Conservation (phyloP, 2,797 vertebrate species). For the Sandelia bainsii region DNA sequence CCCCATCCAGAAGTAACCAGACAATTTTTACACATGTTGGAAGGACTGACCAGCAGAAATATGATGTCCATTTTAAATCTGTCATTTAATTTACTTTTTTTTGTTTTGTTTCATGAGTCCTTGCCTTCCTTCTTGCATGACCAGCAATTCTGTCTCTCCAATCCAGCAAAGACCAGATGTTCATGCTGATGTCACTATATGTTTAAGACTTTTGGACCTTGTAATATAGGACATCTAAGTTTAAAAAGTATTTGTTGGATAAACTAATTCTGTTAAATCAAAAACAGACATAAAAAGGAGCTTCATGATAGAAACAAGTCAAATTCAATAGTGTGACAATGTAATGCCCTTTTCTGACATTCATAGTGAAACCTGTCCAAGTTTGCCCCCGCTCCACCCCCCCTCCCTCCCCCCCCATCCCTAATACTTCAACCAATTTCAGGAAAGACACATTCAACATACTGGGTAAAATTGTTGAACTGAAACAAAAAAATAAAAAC, state of each 20-base stretch:
- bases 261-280: slow-evolving; percentile 30
- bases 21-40: slow-evolving; percentile 36
- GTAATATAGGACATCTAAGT: slow-evolving; percentile 25
- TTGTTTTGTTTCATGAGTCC: slow-evolving; percentile 30
- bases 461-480: slow-evolving; percentile 73
- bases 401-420: neutral
- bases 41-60: slow-evolving; percentile 47
- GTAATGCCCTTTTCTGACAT: slow-evolving; percentile 76
- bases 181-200: slow-evolving; percentile 37
- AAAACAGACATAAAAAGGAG: slow-evolving; percentile 25
- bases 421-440: slow-evolving; percentile 63
- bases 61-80: slow-evolving; percentile 31
- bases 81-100: slow-evolving; percentile 25
- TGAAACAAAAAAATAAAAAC: slow-evolving; percentile 63
- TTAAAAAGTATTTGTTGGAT: slow-evolving; percentile 34
- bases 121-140: slow-evolving; percentile 28
- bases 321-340: slow-evolving; percentile 52
- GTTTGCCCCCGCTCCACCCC: slow-evolving; percentile 8
- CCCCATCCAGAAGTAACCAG: slow-evolving; percentile 27
- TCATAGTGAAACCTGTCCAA: slow-evolving; percentile 49
- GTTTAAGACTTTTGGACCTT: slow-evolving; percentile 28
- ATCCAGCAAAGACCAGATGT: slow-evolving; percentile 14
- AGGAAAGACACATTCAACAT: slow-evolving; percentile 71
- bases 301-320: slow-evolving; percentile 22
- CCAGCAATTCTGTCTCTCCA: slow-evolving; percentile 4